Base-by-base conservation (phyloP, 2,797 vertebrate genomes). In the Dermochelys coriacea region DNA sequence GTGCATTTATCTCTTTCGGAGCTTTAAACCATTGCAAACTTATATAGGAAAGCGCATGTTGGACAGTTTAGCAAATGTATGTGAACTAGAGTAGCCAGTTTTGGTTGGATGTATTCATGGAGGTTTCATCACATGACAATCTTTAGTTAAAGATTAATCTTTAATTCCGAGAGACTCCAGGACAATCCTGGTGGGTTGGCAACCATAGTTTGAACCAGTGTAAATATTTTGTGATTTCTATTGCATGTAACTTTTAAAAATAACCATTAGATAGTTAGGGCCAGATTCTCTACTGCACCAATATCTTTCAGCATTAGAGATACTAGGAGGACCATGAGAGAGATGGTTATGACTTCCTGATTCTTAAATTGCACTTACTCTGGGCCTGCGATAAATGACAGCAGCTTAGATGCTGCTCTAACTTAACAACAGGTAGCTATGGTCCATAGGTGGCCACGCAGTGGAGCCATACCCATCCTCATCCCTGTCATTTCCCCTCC, bases 241-340 rank as follows among this genome's bases (percentile, higher is more conserved):
- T 87, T 89, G 31, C 61, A 90, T 34, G 55, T 93, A 78, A 16
- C 21, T 95, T 93, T 90, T 82, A 45, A 87, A 91, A 90, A 59
- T 83, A 85, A 89, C 31, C 2, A n/a, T 27, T 54, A 82, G 77
- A 55, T 90, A 50, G 84, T 45, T 21, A 64, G 79, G 55, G 15
- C 55, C 86, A 29, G 78, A 59, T 93, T 90, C 81, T 91, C 47
- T 57, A 50, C 34, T 68, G 77, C 52, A 82, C 41, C 52, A 88
- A 75, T 71, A 90, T 29, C 90, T 88, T 15, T 82, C n/a, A 0
- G 19, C 37, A 25, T 19, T 41, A 12, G 68, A 71, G 68, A 41
- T 41, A 71, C 18, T 68, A 37, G 61, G 61, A 37, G 0, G 41
- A 80, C 79, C 41, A 47, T 34, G 23, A 50, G 45, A 55, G 37